Evolutionary conservation across 2,797 vertebrate genomes (phyloP).

Genomic region (Ceyx erithaca): DNA sequence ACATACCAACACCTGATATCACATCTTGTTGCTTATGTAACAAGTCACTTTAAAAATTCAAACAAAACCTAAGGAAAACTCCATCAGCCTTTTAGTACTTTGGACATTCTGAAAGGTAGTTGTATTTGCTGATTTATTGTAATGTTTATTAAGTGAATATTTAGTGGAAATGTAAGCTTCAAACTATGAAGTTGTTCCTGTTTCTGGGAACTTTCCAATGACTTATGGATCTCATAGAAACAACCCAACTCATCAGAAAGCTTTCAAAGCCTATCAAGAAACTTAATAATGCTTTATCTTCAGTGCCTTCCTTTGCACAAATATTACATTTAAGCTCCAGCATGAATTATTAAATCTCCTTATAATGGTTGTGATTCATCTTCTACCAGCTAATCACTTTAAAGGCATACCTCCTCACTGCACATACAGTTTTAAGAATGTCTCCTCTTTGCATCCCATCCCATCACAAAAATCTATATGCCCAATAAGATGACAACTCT

Average conservation of each 20-base stretch:
- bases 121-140: neutral
- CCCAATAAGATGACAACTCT: neutral
- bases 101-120: neutral
- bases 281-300: neutral
- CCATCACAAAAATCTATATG: neutral
- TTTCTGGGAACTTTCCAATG: neutral
- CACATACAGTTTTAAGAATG: neutral
- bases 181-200: neutral
- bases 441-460: neutral
- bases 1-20: neutral
- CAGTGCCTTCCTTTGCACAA: slow-evolving; percentile 23
- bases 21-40: neutral
- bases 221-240: neutral
- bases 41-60: neutral
- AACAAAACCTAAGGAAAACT: neutral
- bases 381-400: slow-evolving; percentile 32
- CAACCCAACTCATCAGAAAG: neutral
- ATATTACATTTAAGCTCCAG: slow-evolving; percentile 46
- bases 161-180: neutral
- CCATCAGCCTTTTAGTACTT: neutral
- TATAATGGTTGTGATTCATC: slow-evolving; percentile 53
- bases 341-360: slow-evolving; percentile 55
- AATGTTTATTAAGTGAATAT: neutral
- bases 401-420: neutral
- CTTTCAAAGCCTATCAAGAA: slow-evolving; percentile 15